Base-by-base conservation (phyloP, 2,113 vertebrate genomes). In the Leucopsar rothschildi region DNA sequence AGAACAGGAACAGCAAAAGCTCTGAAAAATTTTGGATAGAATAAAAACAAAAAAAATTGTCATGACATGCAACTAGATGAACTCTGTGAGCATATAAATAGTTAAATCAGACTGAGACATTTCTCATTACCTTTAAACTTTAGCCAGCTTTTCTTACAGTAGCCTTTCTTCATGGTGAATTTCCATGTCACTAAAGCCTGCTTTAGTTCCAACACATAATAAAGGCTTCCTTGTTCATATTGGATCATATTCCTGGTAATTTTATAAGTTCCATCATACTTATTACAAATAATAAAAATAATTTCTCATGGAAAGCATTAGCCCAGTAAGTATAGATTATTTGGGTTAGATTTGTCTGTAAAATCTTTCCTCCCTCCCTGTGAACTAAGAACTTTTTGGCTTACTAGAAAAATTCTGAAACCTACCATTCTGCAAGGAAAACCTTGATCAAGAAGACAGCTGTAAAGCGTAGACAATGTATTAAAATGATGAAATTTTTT, bases 121-220 rank as follows among this genome's bases (percentile, higher is more conserved):
- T 94, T 80, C 35, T 82, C 17, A 45, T 28, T 89, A 52, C 64
- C 29, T 28, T 76, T 49, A 72, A 52, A 59, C 23, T 85, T 78
- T 22, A 68, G 11, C 19, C 29, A 76, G 20, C 4, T 90, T 94
- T 82, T 73, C 23, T 47, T 76, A 80, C 35, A 96, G 57, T 73
- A 92, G 64, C 40, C 40, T 92, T 96, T 96, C 90, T 92, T 96
- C 73, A 31, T 60, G 29, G 71, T 95, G 69, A 87, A 96, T 97
- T 97, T 97, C 75, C 59, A 35, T 92, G 73, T 55, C 93, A 81
- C 77, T 96, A 82, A 50, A 88, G n/a, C 64, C 92, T 94, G 44
- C 75, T 94, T 93, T 84, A 52, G 49, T 95, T 96, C 96, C 87
- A 91, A 27, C 7, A 49, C 52, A 66, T 81, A 88, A 85, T 89